Base-by-base conservation (phyloP, 2,113 vertebrate genomes). In the Acrocephalus kingi region DNA sequence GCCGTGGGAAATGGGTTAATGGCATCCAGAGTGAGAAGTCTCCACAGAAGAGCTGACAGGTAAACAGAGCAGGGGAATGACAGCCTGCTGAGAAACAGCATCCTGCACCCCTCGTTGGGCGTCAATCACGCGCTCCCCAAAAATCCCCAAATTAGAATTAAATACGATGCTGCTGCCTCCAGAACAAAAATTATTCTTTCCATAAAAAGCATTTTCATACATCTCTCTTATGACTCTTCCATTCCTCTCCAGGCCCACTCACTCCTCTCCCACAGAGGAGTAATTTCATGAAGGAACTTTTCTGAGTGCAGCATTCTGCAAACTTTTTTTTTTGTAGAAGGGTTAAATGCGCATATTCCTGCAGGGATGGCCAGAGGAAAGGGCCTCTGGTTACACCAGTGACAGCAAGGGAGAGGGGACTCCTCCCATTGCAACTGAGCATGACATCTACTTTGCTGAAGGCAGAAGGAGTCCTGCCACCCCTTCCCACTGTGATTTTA, bases 171-270 rank as follows among this genome's bases (percentile, higher is more conserved):
- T 86, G 85, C 84, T 24, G 7, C 94, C 95, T 90, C 94, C 66
- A 1, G 73, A 22, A 39, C 87, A 85, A 13, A 72, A 95, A 37
- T 66, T 45, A 90, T 74, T 90, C 90, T 46, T 61, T 83, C 93
- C 85, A 78, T 22, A 86, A 95, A 94, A 94, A 96, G 72, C 64
- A 30, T 61, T 72, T 88, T 71, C 64, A 43, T 95, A 23, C 61
- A 17, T 49, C 54, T 85, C 62, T 90, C 59, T 77, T 30, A 67
- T 63, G 85, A 92, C 64, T 94, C 75, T 76, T 66, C 79, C 58
- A 61, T 31, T 73, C 68, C 80, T 80, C 24, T 54, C 43, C 63
- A 71, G 39, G 72, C 83, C 82, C 90, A 89, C 94, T 94, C 92
- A 80, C 48, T 88, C 48, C 64, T 71, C 77, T 77, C 86, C 91